Evolutionary conservation across 2,888 invertebrate genomes (phyloP).

Genomic region (Agonopterix alstromeriana): DNA sequence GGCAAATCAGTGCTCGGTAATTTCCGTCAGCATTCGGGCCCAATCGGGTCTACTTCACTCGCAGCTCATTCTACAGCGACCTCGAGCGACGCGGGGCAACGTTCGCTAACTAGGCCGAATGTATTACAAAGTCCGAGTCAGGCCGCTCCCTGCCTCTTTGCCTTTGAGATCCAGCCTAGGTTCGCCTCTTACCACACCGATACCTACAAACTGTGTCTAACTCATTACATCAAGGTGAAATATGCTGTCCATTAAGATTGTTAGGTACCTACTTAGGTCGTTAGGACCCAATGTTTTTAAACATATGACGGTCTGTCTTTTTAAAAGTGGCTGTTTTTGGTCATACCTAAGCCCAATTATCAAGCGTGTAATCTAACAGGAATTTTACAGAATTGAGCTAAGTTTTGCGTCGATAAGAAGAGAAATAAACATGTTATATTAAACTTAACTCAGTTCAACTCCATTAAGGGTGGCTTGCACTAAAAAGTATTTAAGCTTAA

Average conservation of each 20-base stretch:
- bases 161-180: slow-evolving; percentile 69
- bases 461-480: too few relatives aligned
- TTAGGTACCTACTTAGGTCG: too few relatives aligned
- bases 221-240: slow-evolving; percentile 67
- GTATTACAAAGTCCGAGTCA: slow-evolving; percentile 73
- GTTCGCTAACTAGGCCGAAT: slow-evolving; percentile 75
- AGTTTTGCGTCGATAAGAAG: too few relatives aligned
- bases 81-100: slow-evolving; percentile 66
- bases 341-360: too few relatives aligned
- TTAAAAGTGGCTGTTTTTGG: too few relatives aligned
- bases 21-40: slow-evolving; percentile 50
- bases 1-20: slow-evolving; percentile 35
- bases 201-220: slow-evolving; percentile 52
- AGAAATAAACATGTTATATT: too few relatives aligned
- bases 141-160: slow-evolving; percentile 69
- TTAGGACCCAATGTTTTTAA: too few relatives aligned
- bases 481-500: too few relatives aligned
- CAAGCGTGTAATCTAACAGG: too few relatives aligned
- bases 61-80: slow-evolving; percentile 36
- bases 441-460: too few relatives aligned
- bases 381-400: too few relatives aligned
- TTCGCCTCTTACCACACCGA: slow-evolving; percentile 62
- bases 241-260: slow-evolving; percentile 12
- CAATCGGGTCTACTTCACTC: slow-evolving; percentile 20
- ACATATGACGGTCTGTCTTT: too few relatives aligned